Evolutionary conservation across 2,888 invertebrate species (phyloP).

Genomic region (Watsonalla cultraria): DNA sequence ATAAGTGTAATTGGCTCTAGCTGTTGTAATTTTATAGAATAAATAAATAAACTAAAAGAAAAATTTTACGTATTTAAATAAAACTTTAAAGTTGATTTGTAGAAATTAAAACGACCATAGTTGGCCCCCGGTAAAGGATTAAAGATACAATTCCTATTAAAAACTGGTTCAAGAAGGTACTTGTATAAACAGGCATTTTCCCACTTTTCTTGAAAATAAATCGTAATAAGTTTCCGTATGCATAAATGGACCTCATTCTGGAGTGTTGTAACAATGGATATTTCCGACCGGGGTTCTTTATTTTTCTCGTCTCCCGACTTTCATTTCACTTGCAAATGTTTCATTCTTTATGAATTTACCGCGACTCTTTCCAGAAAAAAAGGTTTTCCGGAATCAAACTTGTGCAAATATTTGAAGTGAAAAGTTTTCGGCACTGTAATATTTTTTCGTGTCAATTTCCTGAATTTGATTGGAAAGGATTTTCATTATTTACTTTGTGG

Average conservation of each 20-base stretch:
- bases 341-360: constrained; percentile 67
- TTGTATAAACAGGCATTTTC: too few relatives aligned
- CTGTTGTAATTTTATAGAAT: too few relatives aligned
- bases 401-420: constrained; percentile 57
- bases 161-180: too few relatives aligned
- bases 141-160: too few relatives aligned
- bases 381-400: constrained; percentile 52
- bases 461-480: constrained; percentile 12
- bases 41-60: too few relatives aligned
- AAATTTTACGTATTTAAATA: too few relatives aligned
- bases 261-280: constrained; percentile 60
- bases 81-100: too few relatives aligned
- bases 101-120: too few relatives aligned
- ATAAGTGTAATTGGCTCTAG: too few relatives aligned
- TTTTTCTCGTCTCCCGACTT: constrained; percentile 57
- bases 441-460: constrained; percentile 29
- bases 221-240: constrained; percentile 68
- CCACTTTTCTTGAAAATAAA: constrained; percentile 35
- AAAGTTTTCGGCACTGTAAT: constrained; percentile 29
- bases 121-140: too few relatives aligned
- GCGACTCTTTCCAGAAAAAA: constrained; percentile 41
- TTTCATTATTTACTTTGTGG: constrained; percentile 8
- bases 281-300: constrained; percentile 53
- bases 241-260: constrained; percentile 66
- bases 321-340: constrained; percentile 72